Evolutionary conservation across 2,888 invertebrate genomes (phyloP), one percentile per base, ranked within the genome.

Genomic region (Drosophila suboccidentalis): DNA sequence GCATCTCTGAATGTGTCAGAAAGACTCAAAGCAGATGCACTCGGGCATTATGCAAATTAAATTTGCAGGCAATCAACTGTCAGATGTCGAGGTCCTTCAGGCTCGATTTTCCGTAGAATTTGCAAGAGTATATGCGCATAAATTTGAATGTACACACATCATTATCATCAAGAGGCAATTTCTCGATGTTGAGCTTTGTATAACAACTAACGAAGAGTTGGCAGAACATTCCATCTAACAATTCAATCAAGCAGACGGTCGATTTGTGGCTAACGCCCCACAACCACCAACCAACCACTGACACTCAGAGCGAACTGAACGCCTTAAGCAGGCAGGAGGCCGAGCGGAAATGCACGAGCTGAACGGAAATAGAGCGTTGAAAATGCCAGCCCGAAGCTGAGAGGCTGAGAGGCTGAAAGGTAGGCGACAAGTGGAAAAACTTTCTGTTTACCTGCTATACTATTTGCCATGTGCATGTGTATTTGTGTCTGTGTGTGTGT

Each of bases 231-330:
- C n/a, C 65, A 78, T 75, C 63, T 67, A 82, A 71, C 76, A 78
- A 80, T 87, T 87, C 85, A 85, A 82, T 87, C 82, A 82, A 80
- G 69, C 73, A 38, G 72, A 62, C 87, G 71, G 71, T 59, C 85
- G 71, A 80, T 87, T 87, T 87, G 84, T 68, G 87, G 80, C 70
- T 69, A 76, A 78, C 69, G 64, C 75, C 75, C 70, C 55, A 59
- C 41, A 47, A 41, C 46, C 63, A 26, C 22, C 41, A 47, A 44
- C 46, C 63, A 22, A 41, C 46, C 63, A 64, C 59, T 65, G 62
- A 68, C 65, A 66, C 49, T 70, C 49, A 22, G 54, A 53, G 46
- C 15, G 39, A 65, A 39, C 59, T 11, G 39, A 65, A 39, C 59
- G 71, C 80, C 87, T 87, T 68, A 68, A 65, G 81, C 64, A 60